Conservation (phyloP, 2,797 vertebrate genomes). For the Malurus leucopterus region DNA sequence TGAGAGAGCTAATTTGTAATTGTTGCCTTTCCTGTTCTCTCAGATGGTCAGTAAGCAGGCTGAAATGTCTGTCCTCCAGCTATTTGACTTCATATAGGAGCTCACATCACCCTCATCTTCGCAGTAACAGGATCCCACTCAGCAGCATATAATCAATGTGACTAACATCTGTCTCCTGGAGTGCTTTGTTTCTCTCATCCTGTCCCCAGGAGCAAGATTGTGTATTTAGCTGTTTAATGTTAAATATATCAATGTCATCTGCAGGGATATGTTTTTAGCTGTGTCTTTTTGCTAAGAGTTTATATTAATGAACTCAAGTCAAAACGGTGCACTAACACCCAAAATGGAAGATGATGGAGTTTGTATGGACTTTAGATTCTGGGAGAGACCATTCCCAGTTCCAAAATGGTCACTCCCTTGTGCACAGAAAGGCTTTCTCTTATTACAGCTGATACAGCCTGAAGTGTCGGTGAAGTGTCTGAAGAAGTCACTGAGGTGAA, state of each 20-base stretch:
- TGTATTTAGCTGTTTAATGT: background rate
- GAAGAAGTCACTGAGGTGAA: background rate
- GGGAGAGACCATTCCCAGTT: background rate
- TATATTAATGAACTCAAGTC: background rate
- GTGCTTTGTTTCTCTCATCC: background rate
- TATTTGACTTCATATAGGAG: background rate
- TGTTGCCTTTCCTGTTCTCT: conserved; percentile 6
- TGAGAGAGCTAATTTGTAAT: background rate
- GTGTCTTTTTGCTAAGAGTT: background rate
- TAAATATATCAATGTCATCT: background rate
- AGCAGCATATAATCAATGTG: background rate
- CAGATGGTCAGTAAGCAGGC: background rate
- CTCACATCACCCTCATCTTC: background rate
- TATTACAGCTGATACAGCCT: background rate
- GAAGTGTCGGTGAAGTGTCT: background rate
- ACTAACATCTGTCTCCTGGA: background rate
- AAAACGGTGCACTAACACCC: background rate
- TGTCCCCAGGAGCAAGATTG: background rate
- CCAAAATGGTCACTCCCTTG: background rate
- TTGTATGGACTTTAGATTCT: background rate
- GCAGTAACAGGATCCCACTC: background rate
- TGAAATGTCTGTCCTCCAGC: background rate
- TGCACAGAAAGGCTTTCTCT: background rate
- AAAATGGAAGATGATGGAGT: background rate
- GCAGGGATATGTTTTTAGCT: background rate